Base-by-base conservation (phyloP, 2,113 vertebrate genomes). In the Phyllostomus hastatus region DNA sequence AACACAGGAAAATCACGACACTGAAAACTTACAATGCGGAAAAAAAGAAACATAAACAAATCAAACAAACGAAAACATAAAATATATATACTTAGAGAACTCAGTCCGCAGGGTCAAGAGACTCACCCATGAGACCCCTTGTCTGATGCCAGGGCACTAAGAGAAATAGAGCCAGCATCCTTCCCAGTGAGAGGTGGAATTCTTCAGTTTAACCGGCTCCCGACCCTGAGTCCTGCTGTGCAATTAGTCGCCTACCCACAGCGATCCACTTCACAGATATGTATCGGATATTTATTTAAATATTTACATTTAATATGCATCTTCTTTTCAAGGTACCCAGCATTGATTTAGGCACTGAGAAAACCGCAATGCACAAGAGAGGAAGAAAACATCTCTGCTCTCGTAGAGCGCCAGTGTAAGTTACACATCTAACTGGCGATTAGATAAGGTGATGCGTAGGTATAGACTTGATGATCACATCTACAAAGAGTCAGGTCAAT, bases 71-170 rank as follows among this genome's bases (percentile, higher is more conserved):
- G 43, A 61, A 24, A 73, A 61, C 22, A 19, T 24, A 33, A 28
- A n/a, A 88, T 38, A 31, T 43, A 79, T 43, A 79, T 26, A 43
- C 33, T 86, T 28, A 38, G 12, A 70, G 10, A 20, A 31, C 38
- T 61, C 0, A 4, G 3, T 66, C 43, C 54, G 4, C 12, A 85
- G 24, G 20, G 17, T 41, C 14, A 83, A 38, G 0, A 57, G 9
- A 16, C 31, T 79, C 6, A 31, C 46, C n/a, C 19, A 4, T 19
- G 54, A 86, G 8, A 28, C n/a, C 20, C 11, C 41, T 19, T 12
- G 50, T 10, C 2, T 31, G 4, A 9, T 28, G 0, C 2, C 7
- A 19, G 0, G 14, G 0, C 50, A 7, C 7, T 19, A 52, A 79
- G 20, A 61, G 20, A 84, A 88, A 69, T 2, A 7, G 5, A 83